A percentile compares a stretch with the other conserved stretches of the same genome.
phyloP scores from a whole-genome alignment of 2,888 invertebrate species.

The Lochmaea crataegi region DNA sequence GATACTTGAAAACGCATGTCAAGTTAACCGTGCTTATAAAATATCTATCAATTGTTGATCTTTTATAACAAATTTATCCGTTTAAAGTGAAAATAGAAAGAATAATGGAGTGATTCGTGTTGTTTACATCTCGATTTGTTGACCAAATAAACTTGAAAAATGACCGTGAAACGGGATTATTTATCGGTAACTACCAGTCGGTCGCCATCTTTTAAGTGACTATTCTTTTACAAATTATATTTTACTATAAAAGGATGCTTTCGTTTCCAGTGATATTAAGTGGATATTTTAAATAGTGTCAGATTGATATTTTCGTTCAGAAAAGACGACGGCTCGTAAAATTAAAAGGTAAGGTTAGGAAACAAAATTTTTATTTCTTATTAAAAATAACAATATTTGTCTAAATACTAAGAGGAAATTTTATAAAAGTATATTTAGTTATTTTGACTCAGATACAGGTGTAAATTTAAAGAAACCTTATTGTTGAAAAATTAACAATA shows the following conservation, averaged over 20 bases:
- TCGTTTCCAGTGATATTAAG: conserved; percentile 52
- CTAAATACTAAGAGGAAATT: too few relatives aligned
- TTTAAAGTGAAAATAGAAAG: conserved; percentile 43
- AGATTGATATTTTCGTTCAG: conserved; percentile 35
- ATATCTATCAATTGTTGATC: conserved; percentile 40
- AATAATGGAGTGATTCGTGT: conserved; percentile 49
- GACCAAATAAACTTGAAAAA: conserved; percentile 62
- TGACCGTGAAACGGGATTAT: conserved; percentile 66
- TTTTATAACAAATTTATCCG: conserved; percentile 37
- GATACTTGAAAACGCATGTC: conserved; percentile 62
- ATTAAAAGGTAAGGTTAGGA: conserved; percentile 43
- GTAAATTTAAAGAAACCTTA: conserved; percentile 17
- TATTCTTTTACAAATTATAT: conserved; percentile 53
- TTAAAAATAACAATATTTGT: not conserved
- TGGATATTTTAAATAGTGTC: conserved; percentile 48
- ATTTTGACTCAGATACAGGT: conserved; percentile 24
- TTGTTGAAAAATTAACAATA: conserved; percentile 3
- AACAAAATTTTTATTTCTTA: conserved; percentile 3
- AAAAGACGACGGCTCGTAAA: conserved; percentile 41
- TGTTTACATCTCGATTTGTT: conserved; percentile 60
- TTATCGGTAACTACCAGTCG: conserved; percentile 66
- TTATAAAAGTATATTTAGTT: too few relatives aligned
- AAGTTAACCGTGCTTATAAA: conserved; percentile 53
- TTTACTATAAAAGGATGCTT: conserved; percentile 55
- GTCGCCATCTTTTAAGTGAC: conserved; percentile 72